These are phyloP conservation scores for Lophotis ruficrista DNA, from an alignment of 2,113 vertebrate genomes.

Conservation along the genomic window DNA sequence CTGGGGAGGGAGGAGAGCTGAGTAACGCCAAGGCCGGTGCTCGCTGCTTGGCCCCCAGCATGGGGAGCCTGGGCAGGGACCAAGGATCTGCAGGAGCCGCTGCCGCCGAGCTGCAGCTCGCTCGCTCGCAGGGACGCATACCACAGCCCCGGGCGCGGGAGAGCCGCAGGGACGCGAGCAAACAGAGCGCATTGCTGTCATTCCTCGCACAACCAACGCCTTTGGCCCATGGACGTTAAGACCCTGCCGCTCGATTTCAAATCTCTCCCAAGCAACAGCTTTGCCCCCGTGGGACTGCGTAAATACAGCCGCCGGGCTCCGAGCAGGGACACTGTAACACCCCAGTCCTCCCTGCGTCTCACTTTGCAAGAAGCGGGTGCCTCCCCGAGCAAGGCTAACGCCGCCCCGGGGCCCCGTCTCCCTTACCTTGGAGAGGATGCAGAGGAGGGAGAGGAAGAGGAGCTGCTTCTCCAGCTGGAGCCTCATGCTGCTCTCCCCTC, in stretches of 20 bases:
- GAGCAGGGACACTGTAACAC: background rate
- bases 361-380: background rate
- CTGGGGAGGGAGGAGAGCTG: background rate
- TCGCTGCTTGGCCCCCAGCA: constrained; percentile 17
- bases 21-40: background rate
- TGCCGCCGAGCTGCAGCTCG: background rate
- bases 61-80: constrained; percentile 7
- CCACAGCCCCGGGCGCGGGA: background rate
- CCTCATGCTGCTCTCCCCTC: constrained; percentile 56
- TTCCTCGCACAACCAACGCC: background rate
- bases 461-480: constrained; percentile 56
- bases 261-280: background rate
- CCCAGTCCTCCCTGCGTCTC: background rate
- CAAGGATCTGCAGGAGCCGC: background rate
- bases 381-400: background rate
- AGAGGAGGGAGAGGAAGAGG: constrained; percentile 64
- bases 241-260: background rate
- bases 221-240: background rate
- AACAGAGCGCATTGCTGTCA: background rate
- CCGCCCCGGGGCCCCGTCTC: background rate
- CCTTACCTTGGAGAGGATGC: constrained; percentile 74
- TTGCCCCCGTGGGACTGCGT: background rate
- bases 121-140: background rate
- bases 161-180: background rate
- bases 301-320: background rate